These are phyloP conservation scores for Mola mola DNA, from an alignment of 2,113 vertebrate species.

Conservation along the genomic window DNA sequence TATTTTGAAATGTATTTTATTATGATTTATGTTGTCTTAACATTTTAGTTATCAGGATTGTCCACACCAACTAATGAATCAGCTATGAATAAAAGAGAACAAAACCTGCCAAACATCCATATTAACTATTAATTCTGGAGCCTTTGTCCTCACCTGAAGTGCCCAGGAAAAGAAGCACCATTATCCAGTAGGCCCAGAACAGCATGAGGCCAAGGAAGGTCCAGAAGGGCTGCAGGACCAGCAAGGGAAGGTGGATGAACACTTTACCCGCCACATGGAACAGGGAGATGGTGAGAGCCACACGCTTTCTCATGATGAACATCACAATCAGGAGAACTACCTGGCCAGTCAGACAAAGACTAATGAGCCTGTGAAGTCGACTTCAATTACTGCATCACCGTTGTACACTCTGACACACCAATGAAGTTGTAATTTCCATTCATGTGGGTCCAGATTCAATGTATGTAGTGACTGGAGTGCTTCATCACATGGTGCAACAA, in stretches of 20 bases:
- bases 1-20: no score
- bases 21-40: no score
- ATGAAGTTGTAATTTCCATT: no score
- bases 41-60: no score
- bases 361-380: not conserved
- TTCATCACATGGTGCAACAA: no score
- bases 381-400: not conserved
- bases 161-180: slow-evolving; percentile 92
- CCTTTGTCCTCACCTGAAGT: slow-evolving; percentile 84
- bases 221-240: slow-evolving; percentile 96
- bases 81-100: not conserved
- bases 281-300: slow-evolving; percentile 95
- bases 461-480: no score
- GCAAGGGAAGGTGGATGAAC: slow-evolving; percentile 91
- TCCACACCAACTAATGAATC: no score
- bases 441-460: no score
- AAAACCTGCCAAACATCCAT: not conserved
- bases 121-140: not conserved
- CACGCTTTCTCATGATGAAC: slow-evolving; percentile 95
- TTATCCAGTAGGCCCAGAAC: slow-evolving; percentile 97
- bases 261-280: slow-evolving; percentile 98
- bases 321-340: slow-evolving; percentile 92
- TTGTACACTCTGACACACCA: no score
- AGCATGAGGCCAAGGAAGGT: slow-evolving; percentile 93
- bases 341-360: slow-evolving; percentile 69